phyloP scores from a whole-genome alignment of 92 coral and sea anemone species.

The Scolanthus callimorphus region DNA sequence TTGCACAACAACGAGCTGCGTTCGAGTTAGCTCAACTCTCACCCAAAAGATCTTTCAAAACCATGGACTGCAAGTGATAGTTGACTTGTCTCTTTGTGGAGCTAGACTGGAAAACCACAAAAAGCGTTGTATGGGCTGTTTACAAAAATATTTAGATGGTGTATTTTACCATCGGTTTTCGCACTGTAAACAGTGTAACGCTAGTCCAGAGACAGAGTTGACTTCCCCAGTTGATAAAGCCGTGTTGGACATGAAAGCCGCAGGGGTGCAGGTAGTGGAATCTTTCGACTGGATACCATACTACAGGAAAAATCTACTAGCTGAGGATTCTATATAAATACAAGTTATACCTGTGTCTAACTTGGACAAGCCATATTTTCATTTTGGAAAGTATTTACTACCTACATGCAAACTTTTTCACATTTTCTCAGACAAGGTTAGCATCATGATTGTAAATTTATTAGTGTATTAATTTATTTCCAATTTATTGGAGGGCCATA shows the following conservation, averaged over 20 bases:
- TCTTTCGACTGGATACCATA: slow-evolving; percentile 39
- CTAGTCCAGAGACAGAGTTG: slow-evolving; percentile 6
- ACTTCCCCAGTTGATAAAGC: slow-evolving; percentile 43
- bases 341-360: no score
- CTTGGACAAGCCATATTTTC: no score
- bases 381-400: no score
- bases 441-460: no score
- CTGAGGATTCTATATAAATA: no score
- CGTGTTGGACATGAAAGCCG: slow-evolving; percentile 32
- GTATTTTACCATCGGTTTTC: background rate
- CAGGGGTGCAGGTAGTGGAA: slow-evolving; percentile 27
- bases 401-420: no score
- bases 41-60: slow-evolving; percentile 28
- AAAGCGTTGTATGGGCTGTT: slow-evolving; percentile 27
- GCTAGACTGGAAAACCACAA: slow-evolving; percentile 22
- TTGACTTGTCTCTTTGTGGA: slow-evolving; percentile 42
- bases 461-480: no score
- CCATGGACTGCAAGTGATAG: slow-evolving; percentile 38
- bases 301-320: no score
- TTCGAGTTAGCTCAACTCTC: slow-evolving; percentile 31
- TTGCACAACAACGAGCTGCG: slow-evolving; percentile 47
- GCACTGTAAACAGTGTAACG: background rate
- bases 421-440: no score
- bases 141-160: slow-evolving; percentile 12
- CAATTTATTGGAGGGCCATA: no score